Evolutionary conservation across 2,888 invertebrate genomes (phyloP), one percentile per base, ranked within the genome.

Genomic region (Subacronicta megacephala): DNA sequence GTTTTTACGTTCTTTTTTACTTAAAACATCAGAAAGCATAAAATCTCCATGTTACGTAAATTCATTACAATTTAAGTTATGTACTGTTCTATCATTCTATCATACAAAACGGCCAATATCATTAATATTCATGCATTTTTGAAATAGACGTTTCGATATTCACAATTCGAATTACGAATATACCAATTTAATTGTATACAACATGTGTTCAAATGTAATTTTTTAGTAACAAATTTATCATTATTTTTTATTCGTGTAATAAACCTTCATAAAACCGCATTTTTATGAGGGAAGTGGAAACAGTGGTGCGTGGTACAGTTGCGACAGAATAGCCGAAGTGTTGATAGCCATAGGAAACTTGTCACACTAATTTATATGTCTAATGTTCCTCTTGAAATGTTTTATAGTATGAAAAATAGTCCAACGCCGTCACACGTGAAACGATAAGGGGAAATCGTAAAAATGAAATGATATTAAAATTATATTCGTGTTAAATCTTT

Each of bases 321-420:
- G 71, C 72, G 75, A 80, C 64, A 72, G 63, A 64, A 62, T 66
- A 77, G 85, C 80, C 83, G 87, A 66, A 33, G 52, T 75, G 79
- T 89, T 90, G 85, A 92, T 86, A 73, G 81, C 66, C 71, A 61
- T 68, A 79, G 80, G 81, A 81, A 90, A 85, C 84, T 86, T 85
- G 88, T 83, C 83, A 68, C 78, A 75, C 75, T 85, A 83, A 87
- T 88, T 89, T 87, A 88, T 81, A 65, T 68, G 67, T 75, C 71
- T 88, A 85, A 90, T 87, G 84, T 73, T 76, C 83, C 74, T 68
- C 81, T 65, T 86, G 84, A 88, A 85, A 84, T 84, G 73, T 88
- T 88, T 88, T 88, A 89, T 87, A 86, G 82, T 79, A 84, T 83
- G 81, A 88, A 85, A 89, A 89, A 85, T 83, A 84, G 81, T 60